Evolutionary conservation across 2,113 vertebrate species (phyloP).

Genomic region (Anguilla japonica): DNA sequence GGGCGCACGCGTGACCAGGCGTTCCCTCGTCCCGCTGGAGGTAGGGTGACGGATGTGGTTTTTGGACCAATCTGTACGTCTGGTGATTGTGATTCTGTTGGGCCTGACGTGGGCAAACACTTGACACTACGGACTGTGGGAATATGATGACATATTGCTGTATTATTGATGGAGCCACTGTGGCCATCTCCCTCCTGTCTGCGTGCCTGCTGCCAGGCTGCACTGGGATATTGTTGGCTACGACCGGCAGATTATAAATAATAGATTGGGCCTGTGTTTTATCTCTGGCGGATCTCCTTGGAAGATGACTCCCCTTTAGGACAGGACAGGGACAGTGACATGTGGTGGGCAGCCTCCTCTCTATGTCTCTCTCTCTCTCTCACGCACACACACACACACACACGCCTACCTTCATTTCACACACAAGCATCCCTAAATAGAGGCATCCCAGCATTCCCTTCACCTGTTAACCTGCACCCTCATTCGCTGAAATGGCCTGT

Average conservation of each 20-base stretch:
- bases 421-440: not conserved
- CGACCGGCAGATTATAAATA: slow-evolving; percentile 64
- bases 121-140: slow-evolving; percentile 31
- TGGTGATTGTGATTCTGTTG: slow-evolving; percentile 15
- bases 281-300: slow-evolving; percentile 51
- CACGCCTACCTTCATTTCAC: slow-evolving; percentile 10
- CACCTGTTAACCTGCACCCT: not conserved
- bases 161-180: slow-evolving; percentile 73
- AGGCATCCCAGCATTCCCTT: not conserved
- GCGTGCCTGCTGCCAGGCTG: slow-evolving; percentile 67
- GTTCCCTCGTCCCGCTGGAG: not conserved
- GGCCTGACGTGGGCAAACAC: slow-evolving; percentile 36
- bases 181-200: slow-evolving; percentile 50
- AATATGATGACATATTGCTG: slow-evolving; percentile 63
- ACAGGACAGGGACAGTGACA: slow-evolving; percentile 49
- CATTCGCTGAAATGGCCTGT: not conserved
- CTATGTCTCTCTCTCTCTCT: no score
- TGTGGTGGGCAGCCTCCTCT: slow-evolving; percentile 27
- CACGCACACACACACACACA: slow-evolving; percentile 13
- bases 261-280: slow-evolving; percentile 57
- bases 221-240: slow-evolving; percentile 55
- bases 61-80: not conserved
- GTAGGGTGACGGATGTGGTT: not conserved
- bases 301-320: slow-evolving; percentile 52
- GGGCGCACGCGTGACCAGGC: not conserved